These are phyloP conservation scores for Eledone cirrhosa DNA, from an alignment of 2,888 invertebrate species.

Conservation along the genomic window DNA sequence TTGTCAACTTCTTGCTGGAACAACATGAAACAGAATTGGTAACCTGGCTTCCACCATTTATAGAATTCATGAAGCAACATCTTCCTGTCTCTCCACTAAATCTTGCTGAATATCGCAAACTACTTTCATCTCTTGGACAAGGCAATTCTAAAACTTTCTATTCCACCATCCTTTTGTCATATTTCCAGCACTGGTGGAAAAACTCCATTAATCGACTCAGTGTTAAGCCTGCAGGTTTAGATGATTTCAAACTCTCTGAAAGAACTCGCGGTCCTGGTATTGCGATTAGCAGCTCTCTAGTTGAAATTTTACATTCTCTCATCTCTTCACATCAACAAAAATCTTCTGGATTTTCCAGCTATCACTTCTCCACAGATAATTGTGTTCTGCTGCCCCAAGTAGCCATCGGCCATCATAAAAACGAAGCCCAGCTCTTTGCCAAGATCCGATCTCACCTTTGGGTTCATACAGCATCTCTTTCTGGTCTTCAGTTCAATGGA, in stretches of 20 bases:
- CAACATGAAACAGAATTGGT: conserved; percentile 9
- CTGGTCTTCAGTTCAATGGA: conserved; percentile 32
- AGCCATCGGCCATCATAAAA: conserved; percentile 1
- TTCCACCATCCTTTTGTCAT: neutral
- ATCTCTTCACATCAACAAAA: neutral
- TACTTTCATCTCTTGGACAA: neutral
- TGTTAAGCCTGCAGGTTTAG: neutral
- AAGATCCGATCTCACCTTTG: conserved; percentile 42
- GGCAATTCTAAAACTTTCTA: conserved; percentile 18
- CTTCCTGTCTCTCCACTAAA: conserved; percentile 5
- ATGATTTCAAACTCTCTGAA: neutral
- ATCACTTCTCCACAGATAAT: neutral
- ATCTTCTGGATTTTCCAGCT: neutral
- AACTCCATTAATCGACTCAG: neutral
- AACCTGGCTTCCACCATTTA: neutral
- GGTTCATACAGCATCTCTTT: conserved; percentile 43
- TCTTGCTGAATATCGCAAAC: conserved; percentile 14
- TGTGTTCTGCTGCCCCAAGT: conserved; percentile 10
- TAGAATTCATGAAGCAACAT: conserved; percentile 11
- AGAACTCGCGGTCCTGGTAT: conserved; percentile 1
- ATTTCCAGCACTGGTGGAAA: conserved; percentile 16
- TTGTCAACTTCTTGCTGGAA: neutral
- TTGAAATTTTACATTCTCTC: neutral
- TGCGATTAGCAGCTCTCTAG: neutral
- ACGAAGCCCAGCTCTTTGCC: neutral